Conservation (phyloP, 2,888 invertebrate genomes). For the Seira sanloemensis region DNA sequence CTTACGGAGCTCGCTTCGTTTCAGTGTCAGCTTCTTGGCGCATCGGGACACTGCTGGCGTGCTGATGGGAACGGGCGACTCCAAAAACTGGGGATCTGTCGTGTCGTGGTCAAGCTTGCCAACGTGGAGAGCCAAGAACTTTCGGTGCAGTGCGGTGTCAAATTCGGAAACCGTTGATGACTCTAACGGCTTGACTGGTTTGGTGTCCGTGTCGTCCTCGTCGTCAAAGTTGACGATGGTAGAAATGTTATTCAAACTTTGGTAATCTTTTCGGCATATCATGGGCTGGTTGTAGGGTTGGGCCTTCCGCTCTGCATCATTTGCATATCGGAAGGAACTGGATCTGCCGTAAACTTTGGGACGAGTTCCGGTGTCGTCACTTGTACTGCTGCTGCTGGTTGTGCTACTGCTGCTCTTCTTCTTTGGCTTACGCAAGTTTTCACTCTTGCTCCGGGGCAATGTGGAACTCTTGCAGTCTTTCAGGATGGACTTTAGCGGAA, state of each 20-base stretch:
- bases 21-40: conserved; percentile 71
- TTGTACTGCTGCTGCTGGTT: background rate
- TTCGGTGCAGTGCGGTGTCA: background rate
- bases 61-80: conserved; percentile 50
- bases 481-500: conserved; percentile 43
- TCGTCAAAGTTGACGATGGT: background rate
- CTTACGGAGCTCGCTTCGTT: conserved; percentile 71
- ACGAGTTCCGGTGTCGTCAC: background rate
- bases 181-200: background rate
- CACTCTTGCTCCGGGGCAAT: conserved; percentile 38
- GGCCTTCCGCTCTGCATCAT: background rate
- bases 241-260: conserved; percentile 33
- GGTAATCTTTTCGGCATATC: conserved; percentile 31
- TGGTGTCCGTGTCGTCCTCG: background rate
- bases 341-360: conserved; percentile 22
- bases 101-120: conserved; percentile 60
- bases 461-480: conserved; percentile 52
- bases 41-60: conserved; percentile 60
- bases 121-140: background rate
- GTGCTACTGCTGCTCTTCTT: background rate
- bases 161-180: background rate
- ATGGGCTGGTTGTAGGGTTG: too few relatives aligned
- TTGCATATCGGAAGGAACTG: background rate
- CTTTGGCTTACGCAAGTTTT: conserved; percentile 23
- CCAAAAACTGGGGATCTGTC: conserved; percentile 72